Evolutionary conservation across 2,797 vertebrate species (phyloP), one percentile per base, ranked within the genome.

Genomic region (Numenius phaeopus): DNA sequence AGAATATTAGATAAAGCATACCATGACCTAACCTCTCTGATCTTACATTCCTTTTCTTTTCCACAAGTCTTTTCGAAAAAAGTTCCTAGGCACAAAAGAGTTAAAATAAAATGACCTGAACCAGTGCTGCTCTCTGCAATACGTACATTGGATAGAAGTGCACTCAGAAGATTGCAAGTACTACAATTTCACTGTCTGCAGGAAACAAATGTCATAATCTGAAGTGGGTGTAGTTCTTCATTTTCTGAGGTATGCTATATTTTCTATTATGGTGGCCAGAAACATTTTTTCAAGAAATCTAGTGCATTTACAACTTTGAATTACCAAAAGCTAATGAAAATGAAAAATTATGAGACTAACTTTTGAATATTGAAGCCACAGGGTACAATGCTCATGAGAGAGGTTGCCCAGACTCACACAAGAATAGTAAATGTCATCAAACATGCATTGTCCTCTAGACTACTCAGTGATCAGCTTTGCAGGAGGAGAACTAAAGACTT

Each of bases 221-320:
- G 29, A 89, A 70, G n/a, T 47, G 10, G 17, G 10, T 61, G 13
- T 83, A 65, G 11, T 82, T 82, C 37, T 44, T 26, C 2, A 1
- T 65, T 83, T 58, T 65, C 50, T 83, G 47, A 87, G 17, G 12
- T 32, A 44, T n/a, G 14, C 27, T 55, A 1, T 42, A 6, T 77
- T 79, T 94, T 72, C 22, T 66, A 23, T 75, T 75, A 29, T 16
- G 5, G 26, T 65, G 8, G 13, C 73, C 55, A 73, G 64, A 82
- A 87, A 62, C 3, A n/a, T 10, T 30, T 83, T 84, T 69, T 72
- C 70, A 84, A 87, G 54, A 95, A 46, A 93, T 65, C 7, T 55
- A 52, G 9, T 50, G 15, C 12, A 40, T 72, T 87, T 87, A 18
- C 29, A 44, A n/a, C 49, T 83, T 80, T 77, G 42, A 47, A 42